Evolutionary conservation across 2,113 vertebrate genomes (phyloP).

Genomic region (Nettapus auritus): DNA sequence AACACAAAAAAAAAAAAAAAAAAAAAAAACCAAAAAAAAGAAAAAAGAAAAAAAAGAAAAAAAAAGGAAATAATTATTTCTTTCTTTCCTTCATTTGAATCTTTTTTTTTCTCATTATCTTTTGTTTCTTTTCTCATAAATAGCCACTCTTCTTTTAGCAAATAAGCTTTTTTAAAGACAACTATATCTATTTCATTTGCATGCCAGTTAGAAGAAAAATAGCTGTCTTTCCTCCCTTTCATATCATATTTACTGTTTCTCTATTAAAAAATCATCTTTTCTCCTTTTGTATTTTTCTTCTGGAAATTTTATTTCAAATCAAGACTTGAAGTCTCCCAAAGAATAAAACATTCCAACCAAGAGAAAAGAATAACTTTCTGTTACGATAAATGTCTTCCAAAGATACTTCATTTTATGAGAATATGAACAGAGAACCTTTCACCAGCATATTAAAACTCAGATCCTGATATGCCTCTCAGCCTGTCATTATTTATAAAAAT

Average conservation of each 20-base stretch:
- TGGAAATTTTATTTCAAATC: not conserved
- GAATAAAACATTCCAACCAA: not conserved
- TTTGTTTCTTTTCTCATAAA: not conserved
- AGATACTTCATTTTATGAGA: not conserved
- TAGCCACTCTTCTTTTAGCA: not conserved
- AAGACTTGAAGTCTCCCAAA: not conserved
- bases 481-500: not conserved
- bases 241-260: not conserved
- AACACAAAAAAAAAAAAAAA: too few relatives aligned
- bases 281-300: not conserved
- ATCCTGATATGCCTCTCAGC: not conserved
- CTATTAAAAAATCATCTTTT: not conserved
- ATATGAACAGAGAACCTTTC: not conserved
- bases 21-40: too few relatives aligned
- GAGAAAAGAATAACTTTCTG: not conserved
- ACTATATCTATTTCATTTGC: not conserved
- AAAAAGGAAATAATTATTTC: not conserved
- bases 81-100: not conserved
- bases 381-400: not conserved
- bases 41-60: too few relatives aligned
- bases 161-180: not conserved
- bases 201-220: not conserved
- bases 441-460: conserved; percentile 5
- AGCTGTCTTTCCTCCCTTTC: not conserved
- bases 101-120: not conserved